Conservation (phyloP, 2,888 invertebrate genomes). For the Alviniconcha strummeri region DNA sequence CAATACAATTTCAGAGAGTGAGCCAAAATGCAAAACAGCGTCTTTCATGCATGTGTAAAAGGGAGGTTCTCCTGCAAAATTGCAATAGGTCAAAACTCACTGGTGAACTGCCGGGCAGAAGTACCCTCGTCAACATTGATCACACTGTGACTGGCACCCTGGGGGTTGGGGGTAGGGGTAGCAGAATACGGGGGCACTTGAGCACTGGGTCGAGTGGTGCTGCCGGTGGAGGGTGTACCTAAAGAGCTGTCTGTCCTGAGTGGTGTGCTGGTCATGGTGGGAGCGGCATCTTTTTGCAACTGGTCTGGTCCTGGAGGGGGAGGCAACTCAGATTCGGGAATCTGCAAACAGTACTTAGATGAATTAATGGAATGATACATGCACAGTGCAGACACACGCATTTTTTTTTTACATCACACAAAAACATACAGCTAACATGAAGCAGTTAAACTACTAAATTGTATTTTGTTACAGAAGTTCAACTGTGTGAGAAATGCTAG, state of each 20-base stretch:
- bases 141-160: slow-evolving; percentile 54
- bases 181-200: slow-evolving; percentile 55
- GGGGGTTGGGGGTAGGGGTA: slow-evolving; percentile 43
- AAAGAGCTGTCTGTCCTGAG: slow-evolving; percentile 24
- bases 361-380: too few species aligned
- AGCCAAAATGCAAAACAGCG: too few species aligned
- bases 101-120: slow-evolving; percentile 41
- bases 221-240: slow-evolving; percentile 36
- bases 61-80: too few species aligned
- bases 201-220: slow-evolving; percentile 49
- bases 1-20: too few species aligned
- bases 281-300: slow-evolving; percentile 20
- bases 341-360: slow-evolving; percentile 33
- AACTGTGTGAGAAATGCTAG: too few species aligned
- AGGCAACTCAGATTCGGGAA: slow-evolving; percentile 46
- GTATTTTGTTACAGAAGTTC: too few species aligned
- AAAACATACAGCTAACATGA: too few species aligned
- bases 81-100: slow-evolving; percentile 20
- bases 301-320: slow-evolving; percentile 11
- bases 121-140: slow-evolving; percentile 67
- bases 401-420: too few species aligned
- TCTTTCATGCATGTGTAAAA: too few species aligned
- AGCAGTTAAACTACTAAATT: too few species aligned
- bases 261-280: slow-evolving; percentile 33
- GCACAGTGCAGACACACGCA: too few species aligned